A percentile compares a stretch with the other conserved stretches of the same genome.
Conservation (phyloP, 1,140 invertebrate genomes). For the Drosophila sp. region DNA sequence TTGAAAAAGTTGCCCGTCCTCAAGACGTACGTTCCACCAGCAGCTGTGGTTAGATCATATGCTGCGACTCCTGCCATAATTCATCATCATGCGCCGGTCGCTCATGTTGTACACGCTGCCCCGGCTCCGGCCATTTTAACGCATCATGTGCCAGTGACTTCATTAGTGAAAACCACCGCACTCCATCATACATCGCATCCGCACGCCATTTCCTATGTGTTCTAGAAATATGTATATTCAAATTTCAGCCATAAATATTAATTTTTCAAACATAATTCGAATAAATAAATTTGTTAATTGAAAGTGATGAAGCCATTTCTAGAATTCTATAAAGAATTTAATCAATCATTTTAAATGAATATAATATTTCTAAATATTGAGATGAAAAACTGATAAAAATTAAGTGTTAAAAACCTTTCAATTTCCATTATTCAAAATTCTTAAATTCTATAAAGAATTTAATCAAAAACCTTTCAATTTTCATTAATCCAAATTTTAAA, state of each 20-base stretch:
- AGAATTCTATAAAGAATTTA: too few species aligned
- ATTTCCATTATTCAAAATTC: too few species aligned
- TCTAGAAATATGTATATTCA: slow-evolving; percentile 29
- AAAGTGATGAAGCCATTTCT: not conserved
- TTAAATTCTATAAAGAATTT: too few species aligned
- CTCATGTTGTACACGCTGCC: slow-evolving; percentile 64
- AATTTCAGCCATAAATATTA: not conserved
- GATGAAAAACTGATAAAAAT: too few species aligned
- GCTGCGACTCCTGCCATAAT: slow-evolving; percentile 47
- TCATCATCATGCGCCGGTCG: slow-evolving; percentile 70
- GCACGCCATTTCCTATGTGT: slow-evolving; percentile 68
- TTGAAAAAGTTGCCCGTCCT: slow-evolving; percentile 34
- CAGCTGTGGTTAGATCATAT: slow-evolving; percentile 56
- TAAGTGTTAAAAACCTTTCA: too few species aligned
- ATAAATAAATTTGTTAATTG: not conserved
- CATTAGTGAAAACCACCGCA: slow-evolving; percentile 52
- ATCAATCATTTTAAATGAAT: too few species aligned
- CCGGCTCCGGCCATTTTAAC: slow-evolving; percentile 52
- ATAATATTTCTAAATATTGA: too few species aligned
- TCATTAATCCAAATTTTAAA: too few species aligned
- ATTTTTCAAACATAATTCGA: not conserved
- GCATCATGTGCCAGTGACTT: slow-evolving; percentile 53
- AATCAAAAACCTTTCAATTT: too few species aligned
- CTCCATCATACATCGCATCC: slow-evolving; percentile 53
- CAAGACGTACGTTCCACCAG: slow-evolving; percentile 34